Percentiles rank a stretch among this genome's conserved stretches.
Evolutionary conservation across 2,888 invertebrate genomes (phyloP).

Genomic region (Cryptosula pallasiana): DNA sequence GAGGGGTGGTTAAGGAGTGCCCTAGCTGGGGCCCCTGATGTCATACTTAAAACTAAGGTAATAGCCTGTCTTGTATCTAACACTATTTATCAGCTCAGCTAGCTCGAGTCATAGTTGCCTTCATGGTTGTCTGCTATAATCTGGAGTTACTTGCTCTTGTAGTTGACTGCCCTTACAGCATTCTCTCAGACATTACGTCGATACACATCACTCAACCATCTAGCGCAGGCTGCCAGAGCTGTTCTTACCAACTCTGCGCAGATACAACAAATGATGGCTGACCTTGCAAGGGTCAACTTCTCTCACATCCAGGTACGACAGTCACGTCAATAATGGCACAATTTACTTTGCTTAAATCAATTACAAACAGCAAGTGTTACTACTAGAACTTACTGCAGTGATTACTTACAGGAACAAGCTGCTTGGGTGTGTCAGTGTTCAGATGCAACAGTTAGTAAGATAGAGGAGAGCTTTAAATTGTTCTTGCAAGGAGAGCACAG

Average conservation of each 20-base stretch:
- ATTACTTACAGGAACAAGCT: slow-evolving; percentile 64
- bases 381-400: too few relatives aligned
- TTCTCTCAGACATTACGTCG: slow-evolving; percentile 90
- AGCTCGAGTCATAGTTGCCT: background rate
- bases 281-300: slow-evolving; percentile 95
- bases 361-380: too few relatives aligned
- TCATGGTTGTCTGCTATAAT: background rate
- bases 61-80: background rate
- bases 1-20: slow-evolving; percentile 77
- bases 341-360: too few relatives aligned
- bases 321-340: too few relatives aligned
- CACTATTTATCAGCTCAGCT: background rate
- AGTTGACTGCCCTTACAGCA: slow-evolving; percentile 74
- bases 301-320: slow-evolving; percentile 74
- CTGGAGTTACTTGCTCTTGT: slow-evolving; percentile 9
- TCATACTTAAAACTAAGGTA: slow-evolving; percentile 75
- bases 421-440: slow-evolving; percentile 98
- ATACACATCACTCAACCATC: slow-evolving; percentile 93
- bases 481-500: slow-evolving; percentile 71
- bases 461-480: slow-evolving; percentile 80
- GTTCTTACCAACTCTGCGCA: slow-evolving; percentile 90
- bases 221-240: slow-evolving; percentile 90
- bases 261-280: slow-evolving; percentile 91
- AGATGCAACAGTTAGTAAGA: slow-evolving; percentile 71
- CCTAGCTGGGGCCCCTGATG: slow-evolving; percentile 75